phyloP scores from a whole-genome alignment of 1,140 invertebrate genomes.

The Ganaspis sp. region DNA sequence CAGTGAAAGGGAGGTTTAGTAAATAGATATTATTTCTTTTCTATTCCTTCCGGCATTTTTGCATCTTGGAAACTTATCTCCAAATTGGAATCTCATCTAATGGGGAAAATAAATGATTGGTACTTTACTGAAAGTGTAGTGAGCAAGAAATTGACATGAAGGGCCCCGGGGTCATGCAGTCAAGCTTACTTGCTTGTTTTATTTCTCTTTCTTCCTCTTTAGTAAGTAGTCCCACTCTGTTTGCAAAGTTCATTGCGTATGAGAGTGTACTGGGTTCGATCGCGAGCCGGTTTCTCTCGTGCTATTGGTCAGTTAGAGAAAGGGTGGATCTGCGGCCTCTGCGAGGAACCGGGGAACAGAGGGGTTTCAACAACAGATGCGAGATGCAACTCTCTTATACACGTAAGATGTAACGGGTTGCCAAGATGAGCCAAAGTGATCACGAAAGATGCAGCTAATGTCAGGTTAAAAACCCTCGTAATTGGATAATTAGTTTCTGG shows the following conservation, averaged over 20 bases:
- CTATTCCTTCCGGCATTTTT: no score
- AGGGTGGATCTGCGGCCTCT: slow-evolving; percentile 32
- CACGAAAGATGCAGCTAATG: slow-evolving; percentile 25
- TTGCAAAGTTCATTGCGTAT: slow-evolving; percentile 45
- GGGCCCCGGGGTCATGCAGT: slow-evolving; percentile 62
- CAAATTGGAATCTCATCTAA: no score
- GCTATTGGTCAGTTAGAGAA: slow-evolving; percentile 53
- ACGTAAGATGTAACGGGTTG: slow-evolving; percentile 60
- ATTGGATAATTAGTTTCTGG: neutral
- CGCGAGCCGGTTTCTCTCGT: slow-evolving; percentile 58
- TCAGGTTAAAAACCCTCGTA: neutral
- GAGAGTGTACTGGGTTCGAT: slow-evolving; percentile 48
- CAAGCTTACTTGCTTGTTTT: slow-evolving; percentile 51
- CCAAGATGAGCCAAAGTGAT: slow-evolving; percentile 40
- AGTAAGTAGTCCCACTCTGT: slow-evolving; percentile 24
- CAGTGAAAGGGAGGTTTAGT: no score
- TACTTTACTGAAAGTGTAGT: neutral
- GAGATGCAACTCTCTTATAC: slow-evolving; percentile 58
- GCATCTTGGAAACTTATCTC: no score
- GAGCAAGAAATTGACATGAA: slow-evolving; percentile 69
- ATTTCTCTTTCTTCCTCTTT: slow-evolving; percentile 53
- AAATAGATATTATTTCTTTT: no score
- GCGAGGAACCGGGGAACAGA: slow-evolving; percentile 44
- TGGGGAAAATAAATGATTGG: neutral
- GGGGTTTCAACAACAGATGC: slow-evolving; percentile 59